Base-by-base conservation (phyloP, 2,797 vertebrate species). In the Sarcophilus harrisii region DNA sequence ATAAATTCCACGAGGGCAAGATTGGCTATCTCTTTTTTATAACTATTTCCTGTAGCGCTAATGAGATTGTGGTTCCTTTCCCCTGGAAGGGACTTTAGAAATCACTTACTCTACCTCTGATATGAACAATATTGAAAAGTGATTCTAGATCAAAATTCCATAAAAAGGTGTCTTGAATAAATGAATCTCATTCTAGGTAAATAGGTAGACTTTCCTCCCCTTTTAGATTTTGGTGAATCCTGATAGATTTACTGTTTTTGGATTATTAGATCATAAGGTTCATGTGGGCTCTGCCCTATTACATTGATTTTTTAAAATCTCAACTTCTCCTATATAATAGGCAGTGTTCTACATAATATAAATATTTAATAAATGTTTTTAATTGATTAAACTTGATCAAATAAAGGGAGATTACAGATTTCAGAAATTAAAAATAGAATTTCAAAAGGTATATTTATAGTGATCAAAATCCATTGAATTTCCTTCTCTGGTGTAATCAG, bases 371-470 rank as follows among this genome's bases (percentile, higher is more conserved):
- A 27, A 49, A 49, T 87, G 38, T 87, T 81, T 81, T 87, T 49
- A 45, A 27, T 87, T 87, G 38, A 49, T 27, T 81, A 81, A 81
- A 1, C 1, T 49, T 87, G 32, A 9, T 49, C 45, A 3, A 49
- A 49, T 87, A 49, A n/a, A 45, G 3, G 3, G 38, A 87, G 3
- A 24, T 87, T 87, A 49, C 24, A 49, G 38, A 87, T 38, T 45
- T 87, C 38, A 87, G 38, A 87, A 87, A 87, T 87, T 87, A 87
- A 87, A 73, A 87, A 87, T 87, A 87, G 38, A 87, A 87, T 49
- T 87, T 49, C 73, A 87, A 49, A 81, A 87, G 73, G 45, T 45
- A 45, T 27, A 27, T 81, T 45, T 27, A 10, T 49, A 49, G 73
- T 81, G 24, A 87, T 49, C 24, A 87, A 10, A 81, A 45, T 87